These are phyloP conservation scores for Peromyscus californicus DNA, from an alignment of 2,113 vertebrate genomes.

Conservation along the genomic window DNA sequence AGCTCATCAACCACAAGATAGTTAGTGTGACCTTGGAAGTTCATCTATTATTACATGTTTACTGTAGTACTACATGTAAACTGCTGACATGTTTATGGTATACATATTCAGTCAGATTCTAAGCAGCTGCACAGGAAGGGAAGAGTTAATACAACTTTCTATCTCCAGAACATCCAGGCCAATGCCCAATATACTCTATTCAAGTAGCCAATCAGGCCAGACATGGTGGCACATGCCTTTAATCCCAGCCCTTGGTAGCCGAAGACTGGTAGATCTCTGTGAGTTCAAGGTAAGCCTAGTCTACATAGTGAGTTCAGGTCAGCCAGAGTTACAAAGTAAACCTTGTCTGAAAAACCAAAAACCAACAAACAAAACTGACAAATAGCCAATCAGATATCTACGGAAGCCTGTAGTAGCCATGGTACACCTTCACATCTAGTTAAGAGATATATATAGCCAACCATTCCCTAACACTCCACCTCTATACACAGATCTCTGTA, in stretches of 20 bases:
- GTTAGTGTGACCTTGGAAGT: not conserved
- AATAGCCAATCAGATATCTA: not conserved
- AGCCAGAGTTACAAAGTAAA: not conserved
- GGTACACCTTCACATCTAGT: not conserved
- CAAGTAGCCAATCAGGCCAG: not conserved
- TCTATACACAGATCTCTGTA: not conserved
- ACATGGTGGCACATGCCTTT: not conserved
- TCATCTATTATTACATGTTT: not conserved
- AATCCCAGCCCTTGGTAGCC: not conserved
- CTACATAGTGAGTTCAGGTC: not conserved
- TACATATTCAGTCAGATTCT: not conserved
- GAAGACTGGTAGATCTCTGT: not conserved
- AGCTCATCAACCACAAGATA: not conserved
- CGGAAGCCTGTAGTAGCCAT: not conserved
- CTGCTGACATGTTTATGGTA: not conserved
- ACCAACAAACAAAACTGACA: not conserved
- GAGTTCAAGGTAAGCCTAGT: not conserved
- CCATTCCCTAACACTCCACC: not conserved
- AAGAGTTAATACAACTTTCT: not conserved
- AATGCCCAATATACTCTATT: not conserved
- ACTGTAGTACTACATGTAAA: not conserved
- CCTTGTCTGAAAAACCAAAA: not conserved
- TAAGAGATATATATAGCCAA: not conserved
- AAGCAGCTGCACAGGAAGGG: not conserved
- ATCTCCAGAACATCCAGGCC: not conserved